phyloP scores from a whole-genome alignment of 2,888 invertebrate genomes.

The Microctonus hyperodae region DNA sequence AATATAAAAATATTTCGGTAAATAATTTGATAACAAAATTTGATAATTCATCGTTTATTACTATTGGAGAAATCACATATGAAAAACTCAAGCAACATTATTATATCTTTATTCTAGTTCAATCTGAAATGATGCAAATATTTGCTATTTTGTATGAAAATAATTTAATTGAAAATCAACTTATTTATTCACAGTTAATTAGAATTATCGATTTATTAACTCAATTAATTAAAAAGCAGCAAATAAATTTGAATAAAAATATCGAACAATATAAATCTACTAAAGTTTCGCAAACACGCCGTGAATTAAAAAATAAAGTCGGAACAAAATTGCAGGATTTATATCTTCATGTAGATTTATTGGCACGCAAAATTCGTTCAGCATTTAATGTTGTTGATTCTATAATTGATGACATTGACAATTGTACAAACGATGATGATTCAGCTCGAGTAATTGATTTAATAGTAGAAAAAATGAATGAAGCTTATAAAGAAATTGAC shows the following conservation, averaged over 20 bases:
- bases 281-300: slow-evolving; percentile 41
- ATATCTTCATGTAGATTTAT: slow-evolving; percentile 53
- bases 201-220: slow-evolving; percentile 42
- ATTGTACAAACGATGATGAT: slow-evolving; percentile 34
- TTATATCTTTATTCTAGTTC: slow-evolving; percentile 54
- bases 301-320: slow-evolving; percentile 42
- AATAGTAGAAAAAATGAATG: slow-evolving; percentile 46
- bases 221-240: slow-evolving; percentile 38
- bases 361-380: slow-evolving; percentile 53
- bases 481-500: slow-evolving; percentile 50
- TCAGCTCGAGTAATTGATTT: slow-evolving; percentile 40
- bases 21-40: slow-evolving; percentile 43
- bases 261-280: slow-evolving; percentile 46
- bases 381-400: slow-evolving; percentile 49
- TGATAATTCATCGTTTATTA: slow-evolving; percentile 41
- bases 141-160: slow-evolving; percentile 49
- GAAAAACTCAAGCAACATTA: slow-evolving; percentile 53
- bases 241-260: slow-evolving; percentile 40
- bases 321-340: slow-evolving; percentile 55
- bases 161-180: slow-evolving; percentile 33
- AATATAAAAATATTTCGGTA: slow-evolving; percentile 5
- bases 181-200: slow-evolving; percentile 42
- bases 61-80: slow-evolving; percentile 51
- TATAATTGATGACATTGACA: slow-evolving; percentile 51
- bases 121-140: slow-evolving; percentile 56